phyloP scores from a whole-genome alignment of 2,797 vertebrate genomes.

The Coccyzus lansbergi region DNA sequence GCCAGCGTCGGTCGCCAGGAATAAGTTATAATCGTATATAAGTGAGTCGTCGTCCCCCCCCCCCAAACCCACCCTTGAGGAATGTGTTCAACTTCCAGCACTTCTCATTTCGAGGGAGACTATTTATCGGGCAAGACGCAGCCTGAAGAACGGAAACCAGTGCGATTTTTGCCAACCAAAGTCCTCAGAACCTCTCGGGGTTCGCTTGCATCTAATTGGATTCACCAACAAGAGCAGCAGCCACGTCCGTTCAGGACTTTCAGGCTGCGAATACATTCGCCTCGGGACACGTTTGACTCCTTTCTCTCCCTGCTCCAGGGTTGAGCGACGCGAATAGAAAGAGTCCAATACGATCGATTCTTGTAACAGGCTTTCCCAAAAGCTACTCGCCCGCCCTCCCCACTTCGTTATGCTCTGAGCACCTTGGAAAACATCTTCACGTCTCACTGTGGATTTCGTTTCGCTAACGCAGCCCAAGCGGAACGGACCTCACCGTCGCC shows the following conservation, averaged over 20 bases:
- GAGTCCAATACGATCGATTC: not conserved
- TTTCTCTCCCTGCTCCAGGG: not conserved
- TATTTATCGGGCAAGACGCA: not conserved
- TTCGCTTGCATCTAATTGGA: conserved; percentile 52
- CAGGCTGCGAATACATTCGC: not conserved
- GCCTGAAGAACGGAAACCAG: conserved; percentile 51
- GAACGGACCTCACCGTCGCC: conserved; percentile 6
- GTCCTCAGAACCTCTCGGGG: conserved; percentile 30
- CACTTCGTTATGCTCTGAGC: conserved; percentile 9
- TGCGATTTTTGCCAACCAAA: conserved; percentile 36
- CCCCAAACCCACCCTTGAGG: conserved; percentile 41
- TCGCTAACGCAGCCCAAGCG: not conserved
- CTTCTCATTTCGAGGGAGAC: conserved; percentile 31
- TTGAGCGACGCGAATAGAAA: conserved; percentile 12
- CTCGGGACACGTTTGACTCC: not conserved
- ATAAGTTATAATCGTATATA: conserved; percentile 68
- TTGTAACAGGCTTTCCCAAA: not conserved
- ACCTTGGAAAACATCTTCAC: not conserved
- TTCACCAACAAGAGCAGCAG: not conserved
- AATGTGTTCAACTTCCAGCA: conserved; percentile 57
- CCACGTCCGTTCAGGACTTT: not conserved
- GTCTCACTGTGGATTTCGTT: not conserved
- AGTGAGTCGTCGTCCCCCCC: conserved; percentile 57
- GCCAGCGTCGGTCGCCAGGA: conserved; percentile 68
- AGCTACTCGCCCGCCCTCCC: not conserved